Evolutionary conservation across 2,888 invertebrate species (phyloP), one percentile per base, ranked within the genome.

Genomic region (Petrolisthes manimaculis): DNA sequence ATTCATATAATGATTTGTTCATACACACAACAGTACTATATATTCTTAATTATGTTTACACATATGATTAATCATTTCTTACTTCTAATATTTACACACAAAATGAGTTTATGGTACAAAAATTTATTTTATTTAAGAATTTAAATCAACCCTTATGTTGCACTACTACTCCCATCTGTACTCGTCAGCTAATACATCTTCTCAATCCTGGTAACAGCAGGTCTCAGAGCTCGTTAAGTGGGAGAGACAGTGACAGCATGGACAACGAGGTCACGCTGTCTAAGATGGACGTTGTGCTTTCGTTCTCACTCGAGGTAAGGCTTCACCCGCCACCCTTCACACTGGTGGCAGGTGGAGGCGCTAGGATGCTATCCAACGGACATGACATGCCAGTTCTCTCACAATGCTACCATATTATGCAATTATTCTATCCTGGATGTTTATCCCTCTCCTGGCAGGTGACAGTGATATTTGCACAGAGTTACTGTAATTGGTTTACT

Each of bases 221-320:
- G 95, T 96, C 97, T 91, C 97, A 97, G 95, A 96, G 97, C 93
- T 97, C 97, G 92, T 95, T 97, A 94, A 97, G 96, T 91, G 97
- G 98, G 94, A 94, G 98, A 93, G 99, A 99, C 93, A 96, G 96
- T 92, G 98, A 98, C 93, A 96, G 97, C 81, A 98, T 98, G 86
- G 99, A 99, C 93, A 97, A 96, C 92, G 98, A 99, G 93, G 88
- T 91, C 24, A 96, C 98, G 82, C 95, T 99, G 91, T 98, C 98
- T 91, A 99, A 99, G 95, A 95, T 98, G 94, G 99, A 99, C 94
- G 99, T 99, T 92, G 98, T 98, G 87, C 95, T 99, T 92, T 97
- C 97, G 91, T 99, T 99, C 94, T 97, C 97, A 93, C 95, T 99
- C 92, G 98, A 99, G 96, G 97, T 97, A 94, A 94, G 93, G 89